A percentile compares a stretch with the other conserved stretches of the same genome.
phyloP scores from a whole-genome alignment of 2,888 invertebrate genomes.

The Microctonus brassicae region DNA sequence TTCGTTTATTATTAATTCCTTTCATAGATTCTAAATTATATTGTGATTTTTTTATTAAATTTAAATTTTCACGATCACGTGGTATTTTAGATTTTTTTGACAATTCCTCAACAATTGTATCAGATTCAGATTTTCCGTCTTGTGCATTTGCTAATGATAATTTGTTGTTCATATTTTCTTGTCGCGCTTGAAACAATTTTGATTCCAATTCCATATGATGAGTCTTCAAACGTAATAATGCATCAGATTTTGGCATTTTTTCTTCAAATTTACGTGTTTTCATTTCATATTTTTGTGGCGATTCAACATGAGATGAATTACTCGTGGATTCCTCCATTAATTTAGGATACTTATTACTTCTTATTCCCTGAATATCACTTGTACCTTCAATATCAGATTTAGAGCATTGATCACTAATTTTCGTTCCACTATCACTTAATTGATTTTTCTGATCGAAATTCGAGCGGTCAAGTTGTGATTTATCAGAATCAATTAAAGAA shows the following conservation, averaged over 20 bases:
- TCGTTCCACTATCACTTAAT: slow-evolving; percentile 53
- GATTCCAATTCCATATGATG: slow-evolving; percentile 55
- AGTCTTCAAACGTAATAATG: slow-evolving; percentile 53
- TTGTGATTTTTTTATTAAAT: slow-evolving; percentile 53
- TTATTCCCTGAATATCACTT: slow-evolving; percentile 48
- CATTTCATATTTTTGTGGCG: slow-evolving; percentile 56
- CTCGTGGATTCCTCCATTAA: slow-evolving; percentile 46
- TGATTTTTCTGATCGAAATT: slow-evolving; percentile 55
- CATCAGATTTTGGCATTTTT: slow-evolving; percentile 62
- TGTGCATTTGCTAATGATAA: slow-evolving; percentile 43
- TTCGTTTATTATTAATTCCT: slow-evolving; percentile 54
- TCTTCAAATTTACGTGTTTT: slow-evolving; percentile 65
- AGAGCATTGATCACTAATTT: slow-evolving; percentile 43
- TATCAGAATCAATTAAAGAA: slow-evolving; percentile 66
- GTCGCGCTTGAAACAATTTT: slow-evolving; percentile 46
- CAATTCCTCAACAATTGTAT: slow-evolving; percentile 63
- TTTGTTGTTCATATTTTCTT: neutral
- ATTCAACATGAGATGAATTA: slow-evolving; percentile 39
- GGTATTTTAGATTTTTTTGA: slow-evolving; percentile 57
- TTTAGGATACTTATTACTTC: slow-evolving; percentile 42
- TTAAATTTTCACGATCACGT: slow-evolving; percentile 46
- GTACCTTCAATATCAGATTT: slow-evolving; percentile 44
- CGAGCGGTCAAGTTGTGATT: slow-evolving; percentile 64
- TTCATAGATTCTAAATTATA: slow-evolving; percentile 40
- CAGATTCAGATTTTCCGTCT: slow-evolving; percentile 60